phyloP scores from a whole-genome alignment of 1,140 invertebrate species.

The Plectrocnemia conspersa region DNA sequence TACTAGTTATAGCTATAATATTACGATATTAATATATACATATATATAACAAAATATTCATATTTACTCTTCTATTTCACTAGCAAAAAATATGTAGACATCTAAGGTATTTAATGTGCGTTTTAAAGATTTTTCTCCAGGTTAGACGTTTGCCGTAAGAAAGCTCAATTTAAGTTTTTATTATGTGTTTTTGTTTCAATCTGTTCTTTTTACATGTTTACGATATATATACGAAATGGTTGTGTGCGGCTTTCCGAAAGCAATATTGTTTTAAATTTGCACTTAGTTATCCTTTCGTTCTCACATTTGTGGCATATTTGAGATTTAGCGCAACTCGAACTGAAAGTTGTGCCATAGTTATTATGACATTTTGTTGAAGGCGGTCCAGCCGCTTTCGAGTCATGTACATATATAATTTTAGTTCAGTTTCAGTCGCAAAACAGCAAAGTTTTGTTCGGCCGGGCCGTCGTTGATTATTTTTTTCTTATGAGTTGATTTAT shows the following conservation, averaged over 20 bases:
- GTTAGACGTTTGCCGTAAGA: neutral
- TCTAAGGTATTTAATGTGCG: conserved; percentile 12
- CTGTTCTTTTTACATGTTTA: neutral
- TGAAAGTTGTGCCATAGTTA: conserved; percentile 32
- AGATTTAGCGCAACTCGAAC: conserved; percentile 26
- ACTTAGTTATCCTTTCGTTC: conserved; percentile 24
- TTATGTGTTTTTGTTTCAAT: neutral
- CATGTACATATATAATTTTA: no score
- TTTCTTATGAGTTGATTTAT: neutral
- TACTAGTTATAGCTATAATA: neutral
- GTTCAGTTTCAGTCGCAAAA: no score
- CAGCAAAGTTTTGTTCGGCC: neutral
- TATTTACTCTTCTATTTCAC: conserved; percentile 7
- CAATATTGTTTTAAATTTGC: conserved; percentile 31
- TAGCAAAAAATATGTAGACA: conserved; percentile 8
- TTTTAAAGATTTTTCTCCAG: neutral
- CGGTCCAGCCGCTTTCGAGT: no score
- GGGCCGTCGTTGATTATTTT: neutral
- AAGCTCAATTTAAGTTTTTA: neutral
- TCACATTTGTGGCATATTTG: conserved; percentile 19
- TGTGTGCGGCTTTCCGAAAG: conserved; percentile 35
- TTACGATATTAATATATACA: conserved; percentile 9
- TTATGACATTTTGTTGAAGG: no score
- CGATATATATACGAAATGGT: conserved; percentile 23
- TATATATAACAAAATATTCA: conserved; percentile 15